Evolutionary conservation across 2,797 vertebrate species (phyloP).

Genomic region (Micrastur ruficollis): DNA sequence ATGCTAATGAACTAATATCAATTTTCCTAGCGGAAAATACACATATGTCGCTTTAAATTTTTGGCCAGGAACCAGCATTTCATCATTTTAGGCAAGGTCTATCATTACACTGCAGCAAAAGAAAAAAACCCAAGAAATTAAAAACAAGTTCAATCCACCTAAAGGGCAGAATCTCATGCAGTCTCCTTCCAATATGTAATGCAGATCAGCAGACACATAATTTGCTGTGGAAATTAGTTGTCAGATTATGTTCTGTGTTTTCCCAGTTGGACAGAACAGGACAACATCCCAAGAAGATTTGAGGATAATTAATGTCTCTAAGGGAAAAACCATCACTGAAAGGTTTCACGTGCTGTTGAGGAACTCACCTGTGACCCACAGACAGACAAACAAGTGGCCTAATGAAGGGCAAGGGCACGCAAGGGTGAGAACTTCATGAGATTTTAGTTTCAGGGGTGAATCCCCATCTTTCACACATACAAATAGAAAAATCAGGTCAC

Average conservation of each 20-base stretch:
- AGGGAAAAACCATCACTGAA: neutral
- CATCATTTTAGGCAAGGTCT: slow-evolving; percentile 22
- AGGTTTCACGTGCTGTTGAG: neutral
- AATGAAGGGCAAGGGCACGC: neutral
- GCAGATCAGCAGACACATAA: neutral
- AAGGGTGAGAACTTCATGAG: neutral
- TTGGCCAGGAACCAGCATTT: slow-evolving; percentile 55
- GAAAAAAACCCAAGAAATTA: neutral
- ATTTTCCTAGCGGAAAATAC: slow-evolving; percentile 40
- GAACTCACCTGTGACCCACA: neutral
- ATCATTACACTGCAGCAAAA: neutral
- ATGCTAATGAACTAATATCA: slow-evolving; percentile 68
- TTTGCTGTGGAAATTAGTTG: slow-evolving; percentile 26
- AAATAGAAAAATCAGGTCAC: neutral
- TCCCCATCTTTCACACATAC: neutral
- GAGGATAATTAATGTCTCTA: slow-evolving; percentile 29
- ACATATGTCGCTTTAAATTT: slow-evolving; percentile 26
- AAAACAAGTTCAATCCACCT: neutral
- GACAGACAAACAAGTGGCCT: neutral
- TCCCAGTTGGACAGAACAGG: neutral
- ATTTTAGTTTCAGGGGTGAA: neutral
- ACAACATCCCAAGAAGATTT: neutral
- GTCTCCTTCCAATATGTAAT: neutral
- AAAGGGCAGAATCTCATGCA: neutral
- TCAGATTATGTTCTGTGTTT: neutral